phyloP scores from a whole-genome alignment of 2,797 vertebrate species.

The Rachycentron canadum region DNA sequence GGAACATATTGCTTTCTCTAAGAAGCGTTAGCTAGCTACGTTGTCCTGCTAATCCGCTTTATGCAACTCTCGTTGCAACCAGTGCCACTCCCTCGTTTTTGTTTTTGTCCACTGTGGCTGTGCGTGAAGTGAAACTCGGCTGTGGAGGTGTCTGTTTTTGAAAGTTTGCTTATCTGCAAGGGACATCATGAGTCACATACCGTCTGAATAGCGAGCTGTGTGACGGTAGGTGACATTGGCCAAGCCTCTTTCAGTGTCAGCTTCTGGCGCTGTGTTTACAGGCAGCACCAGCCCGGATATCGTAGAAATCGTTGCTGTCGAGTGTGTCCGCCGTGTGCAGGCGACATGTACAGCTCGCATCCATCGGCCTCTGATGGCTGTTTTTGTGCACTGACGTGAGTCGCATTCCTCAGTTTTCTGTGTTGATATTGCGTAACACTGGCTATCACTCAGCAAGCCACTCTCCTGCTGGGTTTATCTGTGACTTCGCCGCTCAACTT shows the following conservation, averaged over 20 bases:
- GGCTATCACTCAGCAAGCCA: slow-evolving; percentile 58
- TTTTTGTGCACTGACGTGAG: slow-evolving; percentile 75
- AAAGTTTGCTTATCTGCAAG: slow-evolving; percentile 50
- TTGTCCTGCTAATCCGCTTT: slow-evolving; percentile 81
- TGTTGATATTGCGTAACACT: slow-evolving; percentile 85
- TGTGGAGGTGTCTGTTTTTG: slow-evolving; percentile 29
- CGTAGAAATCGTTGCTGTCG: slow-evolving; percentile 32
- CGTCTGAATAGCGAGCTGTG: slow-evolving; percentile 21
- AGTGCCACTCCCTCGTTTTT: slow-evolving; percentile 81
- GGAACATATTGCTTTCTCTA: slow-evolving; percentile 41
- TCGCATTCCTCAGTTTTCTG: slow-evolving; percentile 82
- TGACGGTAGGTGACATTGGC: slow-evolving; percentile 70
- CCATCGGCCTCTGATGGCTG: slow-evolving; percentile 47
- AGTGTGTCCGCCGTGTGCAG: slow-evolving; percentile 32
- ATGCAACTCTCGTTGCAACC: slow-evolving; percentile 75
- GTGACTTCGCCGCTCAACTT: slow-evolving; percentile 55
- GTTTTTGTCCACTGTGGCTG: slow-evolving; percentile 69
- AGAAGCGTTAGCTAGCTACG: slow-evolving; percentile 57
- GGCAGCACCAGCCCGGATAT: slow-evolving; percentile 15
- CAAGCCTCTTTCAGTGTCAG: slow-evolving; percentile 16
- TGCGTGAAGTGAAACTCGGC: slow-evolving; percentile 48
- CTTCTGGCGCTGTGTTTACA: slow-evolving; percentile 62
- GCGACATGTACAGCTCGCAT: slow-evolving; percentile 43
- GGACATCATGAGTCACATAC: slow-evolving; percentile 19
- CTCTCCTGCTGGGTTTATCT: slow-evolving; percentile 61